These are phyloP conservation scores for Aythya baeri DNA, from an alignment of 2,113 vertebrate genomes.

Conservation along the genomic window DNA sequence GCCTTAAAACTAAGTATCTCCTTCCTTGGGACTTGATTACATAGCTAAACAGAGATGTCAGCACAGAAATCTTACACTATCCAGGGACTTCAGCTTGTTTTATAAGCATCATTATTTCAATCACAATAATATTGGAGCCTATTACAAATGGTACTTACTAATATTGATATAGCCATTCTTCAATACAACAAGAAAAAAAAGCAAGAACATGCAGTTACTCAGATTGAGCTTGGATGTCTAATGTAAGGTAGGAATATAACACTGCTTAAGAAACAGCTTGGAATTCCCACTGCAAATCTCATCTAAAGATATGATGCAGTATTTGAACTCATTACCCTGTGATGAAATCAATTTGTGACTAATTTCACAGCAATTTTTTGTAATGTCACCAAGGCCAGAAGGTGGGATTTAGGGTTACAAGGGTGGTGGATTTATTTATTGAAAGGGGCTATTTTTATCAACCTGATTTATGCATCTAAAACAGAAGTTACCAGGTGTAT, in stretches of 20 bases:
- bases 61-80: background rate
- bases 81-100: background rate
- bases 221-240: background rate
- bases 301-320: background rate
- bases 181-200: background rate
- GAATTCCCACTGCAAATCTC: background rate
- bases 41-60: background rate
- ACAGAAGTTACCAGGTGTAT: fast-evolving
- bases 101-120: background rate
- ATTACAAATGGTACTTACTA: background rate
- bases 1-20: background rate
- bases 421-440: background rate
- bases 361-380: background rate
- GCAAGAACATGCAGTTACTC: background rate
- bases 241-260: background rate
- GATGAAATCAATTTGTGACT: background rate
- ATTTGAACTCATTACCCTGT: background rate
- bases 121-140: background rate
- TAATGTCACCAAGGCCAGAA: background rate
- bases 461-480: background rate
- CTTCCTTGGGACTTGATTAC: background rate
- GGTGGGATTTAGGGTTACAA: background rate
- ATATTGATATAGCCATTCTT: background rate
- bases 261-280: background rate
- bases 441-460: background rate